Base-by-base conservation (phyloP, 2,113 vertebrate genomes). In the Mus spicilegus region DNA sequence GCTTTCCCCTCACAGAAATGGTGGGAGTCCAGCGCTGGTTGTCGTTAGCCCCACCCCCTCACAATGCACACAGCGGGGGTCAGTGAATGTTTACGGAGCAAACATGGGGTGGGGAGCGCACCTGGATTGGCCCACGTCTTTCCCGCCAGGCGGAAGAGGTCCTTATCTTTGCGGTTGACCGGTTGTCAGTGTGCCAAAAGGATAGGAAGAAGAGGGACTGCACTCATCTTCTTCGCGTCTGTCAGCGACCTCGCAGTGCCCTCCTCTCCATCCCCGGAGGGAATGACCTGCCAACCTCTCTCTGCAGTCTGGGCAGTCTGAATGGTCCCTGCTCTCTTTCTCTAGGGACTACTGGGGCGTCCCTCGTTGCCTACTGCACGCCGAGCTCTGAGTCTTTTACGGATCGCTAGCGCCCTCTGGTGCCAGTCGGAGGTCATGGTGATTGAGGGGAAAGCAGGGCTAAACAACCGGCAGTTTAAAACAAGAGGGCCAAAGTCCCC, bases 401-500 rank as follows among this genome's bases (percentile, higher is more conserved):
- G 65, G 94, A 30, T 56, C n/a, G 49, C 81, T 89, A 36, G 96
- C 96, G 95, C 97, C 95, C 97, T 95, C 97, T 97, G 95, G 95
- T 97, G 97, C 4, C 76, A 12, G 0, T 14, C 0, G 0, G 0
- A 85, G 10, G 33, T 86, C n/a, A 7, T 58, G 5, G 85, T 72
- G 30, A 16, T 10, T 0, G 3, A 61, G 8, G 46, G 65, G 10
- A 73, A 30, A 12, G 7, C 20, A 49, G 42, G 61, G 61, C 61
- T 86, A 17, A 49, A 5, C 28, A 2, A 54, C 2, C 61, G 9
- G 3, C 11, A 0, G n/a, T 65, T 84, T 5, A 1, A 1, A 5
- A 36, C 12, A 36, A 30, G 22, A 28, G 30, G 42, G 3, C 26
- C 28, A 28, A 54, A 7, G 36, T 11, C 9, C 24, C 42, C 13